Evolutionary conservation across 2,797 vertebrate species (phyloP).

Genomic region (Poliocrania exsul): DNA sequence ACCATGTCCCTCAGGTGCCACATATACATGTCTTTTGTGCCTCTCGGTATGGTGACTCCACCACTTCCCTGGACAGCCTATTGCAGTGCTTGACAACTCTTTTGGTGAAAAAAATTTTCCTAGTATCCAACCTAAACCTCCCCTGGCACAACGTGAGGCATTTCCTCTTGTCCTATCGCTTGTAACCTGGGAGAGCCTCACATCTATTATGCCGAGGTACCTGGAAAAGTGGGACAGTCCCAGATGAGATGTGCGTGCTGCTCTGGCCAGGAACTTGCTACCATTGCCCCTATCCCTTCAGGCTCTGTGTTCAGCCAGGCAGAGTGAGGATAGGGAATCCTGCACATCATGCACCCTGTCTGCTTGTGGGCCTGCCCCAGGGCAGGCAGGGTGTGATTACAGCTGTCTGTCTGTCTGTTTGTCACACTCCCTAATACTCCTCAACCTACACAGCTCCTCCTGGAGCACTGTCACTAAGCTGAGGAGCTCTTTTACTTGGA

Average conservation of each 20-base stretch:
- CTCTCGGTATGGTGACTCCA: not conserved
- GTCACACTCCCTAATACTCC: not conserved
- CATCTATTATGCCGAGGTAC: too few species aligned
- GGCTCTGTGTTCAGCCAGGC: not conserved
- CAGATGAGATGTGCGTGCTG: not conserved
- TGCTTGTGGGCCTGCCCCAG: not conserved
- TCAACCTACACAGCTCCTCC: not conserved
- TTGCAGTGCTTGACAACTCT: not conserved
- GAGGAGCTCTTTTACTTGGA: not conserved
- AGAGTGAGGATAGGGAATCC: not conserved
- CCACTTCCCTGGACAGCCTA: not conserved
- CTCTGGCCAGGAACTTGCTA: not conserved
- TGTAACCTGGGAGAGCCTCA: not conserved
- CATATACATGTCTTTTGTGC: not conserved
- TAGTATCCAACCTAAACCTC: not conserved
- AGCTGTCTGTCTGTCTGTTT: not conserved
- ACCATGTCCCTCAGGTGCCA: not conserved
- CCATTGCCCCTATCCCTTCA: not conserved
- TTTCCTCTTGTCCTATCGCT: not conserved
- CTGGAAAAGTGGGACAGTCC: not conserved
- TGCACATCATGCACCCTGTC: not conserved
- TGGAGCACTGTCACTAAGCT: not conserved
- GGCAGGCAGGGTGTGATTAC: not conserved
- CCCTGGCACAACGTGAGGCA: not conserved
- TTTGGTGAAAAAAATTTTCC: not conserved